Conservation (phyloP, 2,888 invertebrate species). For the Rhaphigaster nebulosa region DNA sequence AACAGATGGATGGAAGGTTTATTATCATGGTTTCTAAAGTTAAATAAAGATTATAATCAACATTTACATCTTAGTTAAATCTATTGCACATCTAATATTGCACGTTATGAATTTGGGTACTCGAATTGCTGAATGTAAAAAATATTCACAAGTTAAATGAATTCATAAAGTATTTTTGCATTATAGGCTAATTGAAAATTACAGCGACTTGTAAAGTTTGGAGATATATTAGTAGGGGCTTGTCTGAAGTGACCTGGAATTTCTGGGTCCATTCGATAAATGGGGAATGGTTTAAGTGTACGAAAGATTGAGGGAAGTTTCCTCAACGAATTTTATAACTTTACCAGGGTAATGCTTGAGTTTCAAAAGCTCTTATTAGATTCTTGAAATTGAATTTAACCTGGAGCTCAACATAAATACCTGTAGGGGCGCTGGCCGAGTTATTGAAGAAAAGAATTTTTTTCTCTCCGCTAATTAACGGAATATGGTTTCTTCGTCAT, state of each 20-base stretch:
- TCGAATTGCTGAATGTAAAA: too few relatives aligned
- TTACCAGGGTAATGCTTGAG: not conserved
- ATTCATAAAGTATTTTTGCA: too few relatives aligned
- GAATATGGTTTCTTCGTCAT: not conserved
- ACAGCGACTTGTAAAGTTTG: not conserved
- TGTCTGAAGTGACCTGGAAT: constrained; percentile 1
- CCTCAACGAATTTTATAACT: not conserved
- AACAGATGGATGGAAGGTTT: too few relatives aligned
- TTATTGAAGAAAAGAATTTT: not conserved
- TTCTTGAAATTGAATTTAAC: not conserved
- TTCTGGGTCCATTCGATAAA: not conserved
- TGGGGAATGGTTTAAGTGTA: not conserved
- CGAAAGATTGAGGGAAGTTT: not conserved
- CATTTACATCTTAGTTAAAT: too few relatives aligned
- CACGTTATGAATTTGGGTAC: too few relatives aligned
- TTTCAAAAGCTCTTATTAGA: not conserved
- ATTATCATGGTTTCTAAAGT: too few relatives aligned
- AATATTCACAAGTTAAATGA: too few relatives aligned
- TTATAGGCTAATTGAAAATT: not conserved
- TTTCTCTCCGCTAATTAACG: not conserved
- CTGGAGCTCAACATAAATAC: not conserved
- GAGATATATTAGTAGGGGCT: not conserved
- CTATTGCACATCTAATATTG: too few relatives aligned
- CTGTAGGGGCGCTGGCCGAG: not conserved
- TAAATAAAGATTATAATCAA: too few relatives aligned